Evolutionary conservation across 2,888 invertebrate species (phyloP), one percentile per base, ranked within the genome.

Genomic region (Apamea monoglypha): DNA sequence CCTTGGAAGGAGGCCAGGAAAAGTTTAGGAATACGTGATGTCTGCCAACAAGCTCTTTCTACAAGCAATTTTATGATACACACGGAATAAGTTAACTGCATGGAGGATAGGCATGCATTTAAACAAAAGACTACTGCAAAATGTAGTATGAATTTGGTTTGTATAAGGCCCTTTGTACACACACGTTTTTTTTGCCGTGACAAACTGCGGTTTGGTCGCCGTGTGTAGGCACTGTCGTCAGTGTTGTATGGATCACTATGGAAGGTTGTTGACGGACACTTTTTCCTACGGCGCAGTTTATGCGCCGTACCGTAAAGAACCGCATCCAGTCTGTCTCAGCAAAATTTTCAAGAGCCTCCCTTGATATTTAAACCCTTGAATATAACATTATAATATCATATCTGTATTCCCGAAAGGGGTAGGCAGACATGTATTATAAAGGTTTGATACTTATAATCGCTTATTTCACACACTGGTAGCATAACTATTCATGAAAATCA

Each of bases 21-120:
- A 83, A 83, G 87, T 83, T 83, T 87, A 83, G 71, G 78, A 76
- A 68, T 64, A 87, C 72, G 29, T 76, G 71, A 64, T 1, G 50
- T 29, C 83, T 83, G 83, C 83, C 83, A 87, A 77, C 71, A 3
- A 32, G 16, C 29, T 56, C 53, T 36, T 72, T 67, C 29, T 86
- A 47, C 74, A 18, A 63, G 59, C 36, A 56, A 74, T 82, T 86
- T 82, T 86, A 82, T 82, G 14, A 67, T 32, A 82, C 81, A 86
- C 61, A 74, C 16, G 7, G 59, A 73, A 68, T 82, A 63, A 85
- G n/a, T 64, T 36, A 53, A 68, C 66, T 78, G 36, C 53, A 69
- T 64, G 16, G 7, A 18, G 18, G 40, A 7, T 32, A 10, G 18
- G 1, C 29, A 67, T 81, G 69, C 63, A 50, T 69, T 69, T 5